Conservation (phyloP, 2,888 invertebrate genomes). For the Hoplodrina ambigua region DNA sequence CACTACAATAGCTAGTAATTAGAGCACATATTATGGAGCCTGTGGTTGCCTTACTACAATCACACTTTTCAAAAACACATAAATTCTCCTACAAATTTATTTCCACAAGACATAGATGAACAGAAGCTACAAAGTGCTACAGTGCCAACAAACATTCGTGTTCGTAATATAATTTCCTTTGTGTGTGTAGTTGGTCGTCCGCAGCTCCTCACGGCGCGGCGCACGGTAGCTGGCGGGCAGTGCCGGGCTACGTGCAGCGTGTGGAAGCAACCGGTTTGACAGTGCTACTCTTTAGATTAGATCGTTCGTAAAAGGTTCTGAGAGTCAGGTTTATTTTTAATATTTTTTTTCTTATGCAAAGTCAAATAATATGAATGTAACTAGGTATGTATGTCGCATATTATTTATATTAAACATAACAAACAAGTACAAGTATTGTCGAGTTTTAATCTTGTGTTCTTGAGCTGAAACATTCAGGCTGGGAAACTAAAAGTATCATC, state of each 20-base stretch:
- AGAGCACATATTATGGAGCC: slow-evolving; percentile 5
- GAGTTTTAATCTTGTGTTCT: slow-evolving; percentile 3
- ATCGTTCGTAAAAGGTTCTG: slow-evolving; percentile 31
- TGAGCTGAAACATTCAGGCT: background rate
- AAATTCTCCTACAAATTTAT: background rate
- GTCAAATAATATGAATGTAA: no score
- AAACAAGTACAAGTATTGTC: background rate
- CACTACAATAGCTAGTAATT: slow-evolving; percentile 22
- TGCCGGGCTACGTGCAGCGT: slow-evolving; percentile 22
- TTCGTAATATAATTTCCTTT: slow-evolving; percentile 11
- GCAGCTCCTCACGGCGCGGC: background rate
- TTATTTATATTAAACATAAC: no score
- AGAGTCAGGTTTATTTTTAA: background rate
- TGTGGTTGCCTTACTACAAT: background rate
- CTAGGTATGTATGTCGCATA: no score
- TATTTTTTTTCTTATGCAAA: no score
- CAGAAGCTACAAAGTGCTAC: background rate
- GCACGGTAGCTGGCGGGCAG: slow-evolving; percentile 29
- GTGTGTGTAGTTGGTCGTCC: background rate
- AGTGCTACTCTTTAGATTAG: slow-evolving; percentile 27
- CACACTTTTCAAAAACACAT: background rate
- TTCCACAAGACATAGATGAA: background rate
- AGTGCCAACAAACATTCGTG: slow-evolving; percentile 4
- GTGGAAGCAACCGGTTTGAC: slow-evolving; percentile 37
- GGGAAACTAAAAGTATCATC: background rate